Base-by-base conservation (phyloP, 2,797 vertebrate species). In the Rhynchotus rufescens region DNA sequence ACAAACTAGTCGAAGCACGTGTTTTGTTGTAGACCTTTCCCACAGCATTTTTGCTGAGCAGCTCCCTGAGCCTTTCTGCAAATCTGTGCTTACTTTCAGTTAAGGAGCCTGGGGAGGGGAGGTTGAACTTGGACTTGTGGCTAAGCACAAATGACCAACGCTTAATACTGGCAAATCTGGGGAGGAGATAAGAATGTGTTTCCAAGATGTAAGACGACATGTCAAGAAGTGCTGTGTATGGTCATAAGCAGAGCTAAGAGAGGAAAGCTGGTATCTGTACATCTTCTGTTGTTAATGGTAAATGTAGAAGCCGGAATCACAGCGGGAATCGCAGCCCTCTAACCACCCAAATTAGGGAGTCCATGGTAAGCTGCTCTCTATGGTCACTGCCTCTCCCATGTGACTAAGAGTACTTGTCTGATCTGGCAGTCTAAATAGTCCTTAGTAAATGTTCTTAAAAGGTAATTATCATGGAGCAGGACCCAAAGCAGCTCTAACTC, bases 401-500 rank as follows among this genome's bases (percentile, higher is more conserved):
- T 73, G 36, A 51, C 32, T 45, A 25, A 65, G 15, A 40, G 42
- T n/a, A 25, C 7, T 61, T 10, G 2, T 23, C 17, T 84, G 19
- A 8, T 67, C 23, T 64, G n/a, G 34, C 68, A 69, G 65, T 57
- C 44, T 10, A 49, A 72, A 15, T 57, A 75, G 40, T 59, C 40
- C 60, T 61, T 49, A 45, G 19, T 82, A 66, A 51, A 16, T 25
- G 52, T 42, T 17, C 65, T 45, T 32, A 60, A 51, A 57, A 68
- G 64, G 28, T 66, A 0, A 0, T 60, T 32, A 16, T 21, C 1
- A 0, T 73, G 47, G 20, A 54, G 38, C 0, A 0, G 4, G 8
- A 84, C 34, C 5, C 19, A 21, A 57, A 26, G 51, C 26, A 52
- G 26, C 51, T 52, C 25, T 17, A 22, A 20, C 42, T 65, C 20